phyloP scores from a whole-genome alignment of 2,888 invertebrate species.

The Gibbula magus region DNA sequence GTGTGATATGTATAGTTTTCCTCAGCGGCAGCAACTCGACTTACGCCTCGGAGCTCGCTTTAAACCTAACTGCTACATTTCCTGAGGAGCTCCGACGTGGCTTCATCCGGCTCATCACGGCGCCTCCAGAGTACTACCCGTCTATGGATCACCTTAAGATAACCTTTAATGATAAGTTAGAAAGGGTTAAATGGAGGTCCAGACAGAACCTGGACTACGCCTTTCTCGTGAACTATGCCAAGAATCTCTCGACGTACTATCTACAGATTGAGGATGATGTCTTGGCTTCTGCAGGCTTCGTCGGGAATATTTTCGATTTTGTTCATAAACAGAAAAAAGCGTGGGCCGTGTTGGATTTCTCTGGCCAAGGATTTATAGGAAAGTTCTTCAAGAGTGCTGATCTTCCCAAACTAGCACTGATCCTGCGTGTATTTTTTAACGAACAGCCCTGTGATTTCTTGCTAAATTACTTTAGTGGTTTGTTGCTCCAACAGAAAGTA shows the following conservation, averaged over 20 bases:
- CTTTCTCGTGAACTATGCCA: conserved; percentile 69
- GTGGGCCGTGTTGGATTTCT: conserved; percentile 58
- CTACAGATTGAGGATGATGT: conserved; percentile 73
- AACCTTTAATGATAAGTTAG: conserved; percentile 69
- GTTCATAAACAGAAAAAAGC: not conserved
- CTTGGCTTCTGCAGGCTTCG: conserved; percentile 65
- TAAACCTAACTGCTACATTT: conserved; percentile 36
- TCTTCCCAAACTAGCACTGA: conserved; percentile 49
- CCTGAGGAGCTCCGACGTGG: conserved; percentile 39
- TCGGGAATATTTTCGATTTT: conserved; percentile 63
- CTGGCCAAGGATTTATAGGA: conserved; percentile 57
- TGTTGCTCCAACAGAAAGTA: conserved; percentile 40
- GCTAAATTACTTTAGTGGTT: conserved; percentile 39
- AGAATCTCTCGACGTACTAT: conserved; percentile 45
- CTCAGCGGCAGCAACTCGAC: conserved; percentile 71
- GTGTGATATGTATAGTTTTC: conserved; percentile 72
- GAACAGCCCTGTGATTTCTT: conserved; percentile 54
- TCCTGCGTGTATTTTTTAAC: conserved; percentile 64
- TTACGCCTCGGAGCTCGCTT: conserved; percentile 48
- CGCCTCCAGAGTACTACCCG: conserved; percentile 58
- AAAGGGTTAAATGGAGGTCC: conserved; percentile 73
- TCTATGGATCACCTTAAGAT: conserved; percentile 53
- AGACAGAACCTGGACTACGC: conserved; percentile 76
- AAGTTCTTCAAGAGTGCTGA: conserved; percentile 52
- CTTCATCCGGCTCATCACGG: conserved; percentile 71